Evolutionary conservation across 2,113 vertebrate species (phyloP), one percentile per base, ranked within the genome.

Genomic region (Serinus canaria): DNA sequence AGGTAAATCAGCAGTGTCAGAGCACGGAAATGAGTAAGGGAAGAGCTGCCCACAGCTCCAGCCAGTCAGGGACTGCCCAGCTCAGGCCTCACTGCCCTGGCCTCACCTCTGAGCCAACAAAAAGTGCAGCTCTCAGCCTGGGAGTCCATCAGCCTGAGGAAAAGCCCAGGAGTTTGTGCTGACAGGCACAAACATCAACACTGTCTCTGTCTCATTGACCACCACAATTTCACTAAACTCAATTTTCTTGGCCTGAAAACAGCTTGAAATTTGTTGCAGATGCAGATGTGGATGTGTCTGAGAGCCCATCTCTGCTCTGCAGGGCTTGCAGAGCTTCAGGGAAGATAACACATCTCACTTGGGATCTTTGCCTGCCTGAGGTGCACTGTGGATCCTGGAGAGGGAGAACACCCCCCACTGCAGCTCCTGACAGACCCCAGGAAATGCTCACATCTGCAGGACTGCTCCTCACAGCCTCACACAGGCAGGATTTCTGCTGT

Each of bases 21-120:
- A 50, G 91, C 93, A 27, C 33, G 72, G 96, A 94, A 93, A 37
- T 94, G 94, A 96, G 63, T 86, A n/a, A 92, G 66, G 15, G 31
- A 31, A 25, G 24, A 43, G 37, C 84, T 92, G 92, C 87, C 91
- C 84, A 39, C 82, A 52, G 86, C 85, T 64, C 63, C 16, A 21
- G 5, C 2, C 69, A 2, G 62, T 5, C 13, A 28, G 10, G 4
- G 9, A 31, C 31, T 91, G 92, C 84, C 84, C 81, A 55, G 82
- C 81, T 89, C 58, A 8, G 91, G 60, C 64, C 53, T 3, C 35
- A 0, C 30, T 73, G 52, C 49, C 79, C 1, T 1, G 31, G 18
- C 79, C 64, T 78, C 79, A 8, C 23, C 86, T 82, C 27, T 2
- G 28, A 43, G 55, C 77, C 88, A 41, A 2, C 31, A 19, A 5